Percentiles rank a stretch among this genome's conserved stretches.
Conservation (phyloP, 1,140 invertebrate species). For the Camponotus vicinus region DNA sequence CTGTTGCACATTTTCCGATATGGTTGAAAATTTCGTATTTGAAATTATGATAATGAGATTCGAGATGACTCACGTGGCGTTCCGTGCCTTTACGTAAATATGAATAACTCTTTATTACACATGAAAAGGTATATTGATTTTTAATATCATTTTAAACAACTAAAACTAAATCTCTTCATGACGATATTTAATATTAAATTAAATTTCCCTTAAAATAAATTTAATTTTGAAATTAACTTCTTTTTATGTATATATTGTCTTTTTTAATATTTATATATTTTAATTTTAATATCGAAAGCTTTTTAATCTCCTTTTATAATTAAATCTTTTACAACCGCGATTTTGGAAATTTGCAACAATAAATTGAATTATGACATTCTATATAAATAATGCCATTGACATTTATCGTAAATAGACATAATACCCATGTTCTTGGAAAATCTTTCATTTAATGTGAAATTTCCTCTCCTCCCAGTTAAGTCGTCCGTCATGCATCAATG, state of each 20-base stretch:
- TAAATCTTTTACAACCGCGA: neutral
- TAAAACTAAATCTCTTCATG: neutral
- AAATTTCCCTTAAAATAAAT: neutral
- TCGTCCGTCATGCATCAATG: slow-evolving; percentile 66
- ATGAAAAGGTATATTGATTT: neutral
- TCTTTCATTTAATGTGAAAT: slow-evolving; percentile 28
- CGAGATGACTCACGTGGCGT: slow-evolving; percentile 21
- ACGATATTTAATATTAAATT: neutral
- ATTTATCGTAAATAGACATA: neutral
- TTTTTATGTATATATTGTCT: neutral
- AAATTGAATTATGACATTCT: neutral
- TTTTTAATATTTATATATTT: too few species aligned
- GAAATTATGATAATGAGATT: slow-evolving; percentile 56
- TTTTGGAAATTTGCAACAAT: neutral
- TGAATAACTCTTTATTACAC: neutral
- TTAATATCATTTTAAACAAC: neutral
- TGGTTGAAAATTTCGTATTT: slow-evolving; percentile 27
- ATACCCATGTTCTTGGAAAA: slow-evolving; percentile 3
- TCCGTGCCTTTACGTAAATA: neutral
- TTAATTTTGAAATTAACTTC: neutral
- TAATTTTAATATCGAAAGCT: too few species aligned
- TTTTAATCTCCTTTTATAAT: neutral
- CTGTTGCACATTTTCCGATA: slow-evolving; percentile 34
- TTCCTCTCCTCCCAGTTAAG: slow-evolving; percentile 22
- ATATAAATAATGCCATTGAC: neutral